A percentile compares a stretch with the other conserved stretches of the same genome.
Evolutionary conservation across 2,113 vertebrate genomes (phyloP).

Genomic region (pig (Sus scrofa)): DNA sequence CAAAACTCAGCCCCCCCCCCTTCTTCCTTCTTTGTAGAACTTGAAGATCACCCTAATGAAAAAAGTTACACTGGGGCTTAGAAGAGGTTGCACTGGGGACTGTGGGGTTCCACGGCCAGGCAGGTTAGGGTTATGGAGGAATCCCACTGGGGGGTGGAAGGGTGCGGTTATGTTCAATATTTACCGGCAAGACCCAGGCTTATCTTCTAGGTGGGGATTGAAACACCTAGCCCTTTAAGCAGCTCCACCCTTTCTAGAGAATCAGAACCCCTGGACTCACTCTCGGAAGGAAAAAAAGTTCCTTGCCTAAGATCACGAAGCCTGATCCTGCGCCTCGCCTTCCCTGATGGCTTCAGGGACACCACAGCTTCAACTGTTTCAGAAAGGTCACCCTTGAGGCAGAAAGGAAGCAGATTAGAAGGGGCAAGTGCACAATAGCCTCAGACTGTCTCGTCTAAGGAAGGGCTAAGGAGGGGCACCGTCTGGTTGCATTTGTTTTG

Average conservation of each 20-base stretch:
- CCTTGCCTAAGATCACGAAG: not conserved
- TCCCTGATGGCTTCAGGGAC: not conserved
- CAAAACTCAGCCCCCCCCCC: not conserved
- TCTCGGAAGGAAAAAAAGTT: not conserved
- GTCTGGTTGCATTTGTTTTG: not conserved
- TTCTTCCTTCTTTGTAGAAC: not conserved
- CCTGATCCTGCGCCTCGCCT: too few relatives aligned
- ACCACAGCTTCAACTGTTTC: not conserved
- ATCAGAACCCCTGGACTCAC: not conserved
- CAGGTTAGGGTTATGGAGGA: not conserved
- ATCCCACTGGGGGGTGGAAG: not conserved
- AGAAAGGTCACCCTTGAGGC: not conserved
- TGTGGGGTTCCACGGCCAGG: not conserved
- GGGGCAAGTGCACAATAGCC: rapidly evolving
- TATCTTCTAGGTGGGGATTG: constrained; percentile 73
- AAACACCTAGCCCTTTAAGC: constrained; percentile 27
- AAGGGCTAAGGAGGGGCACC: not conserved
- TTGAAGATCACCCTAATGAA: not conserved
- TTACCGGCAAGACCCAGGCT: constrained; percentile 38
- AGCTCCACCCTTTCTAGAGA: constrained; percentile 47
- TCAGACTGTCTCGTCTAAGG: not conserved
- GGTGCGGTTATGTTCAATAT: constrained; percentile 67
- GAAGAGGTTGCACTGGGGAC: not conserved
- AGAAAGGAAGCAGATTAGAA: not conserved
- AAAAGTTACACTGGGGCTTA: not conserved